A percentile compares a stretch with the other conserved stretches of the same genome.
Conservation (phyloP, 2,888 invertebrate genomes). For the Lamellibrachia satsuma region DNA sequence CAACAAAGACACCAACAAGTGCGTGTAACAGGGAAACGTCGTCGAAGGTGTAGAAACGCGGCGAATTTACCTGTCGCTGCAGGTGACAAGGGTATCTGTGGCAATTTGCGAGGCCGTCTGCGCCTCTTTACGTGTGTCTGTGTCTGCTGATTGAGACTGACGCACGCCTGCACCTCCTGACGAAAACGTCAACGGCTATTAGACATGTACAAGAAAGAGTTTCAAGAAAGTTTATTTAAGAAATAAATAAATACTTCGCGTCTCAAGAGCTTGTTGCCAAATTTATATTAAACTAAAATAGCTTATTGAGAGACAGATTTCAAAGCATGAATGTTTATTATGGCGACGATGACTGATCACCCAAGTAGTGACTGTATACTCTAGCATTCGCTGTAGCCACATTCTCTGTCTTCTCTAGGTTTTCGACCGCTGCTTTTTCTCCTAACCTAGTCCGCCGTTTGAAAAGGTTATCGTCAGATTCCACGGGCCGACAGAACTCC, state of each 20-base stretch:
- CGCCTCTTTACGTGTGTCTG: background rate
- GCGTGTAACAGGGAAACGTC: too few species aligned
- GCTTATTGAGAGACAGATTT: too few species aligned
- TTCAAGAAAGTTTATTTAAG: too few species aligned
- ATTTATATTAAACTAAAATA: too few species aligned
- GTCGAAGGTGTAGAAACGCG: background rate
- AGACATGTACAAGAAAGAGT: background rate
- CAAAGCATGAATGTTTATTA: too few species aligned
- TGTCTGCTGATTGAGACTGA: background rate
- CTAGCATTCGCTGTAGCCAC: background rate
- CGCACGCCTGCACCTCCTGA: background rate
- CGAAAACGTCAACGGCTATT: background rate
- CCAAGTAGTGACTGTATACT: background rate
- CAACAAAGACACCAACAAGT: background rate
- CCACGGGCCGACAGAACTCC: background rate
- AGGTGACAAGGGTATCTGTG: background rate
- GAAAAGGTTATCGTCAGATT: background rate
- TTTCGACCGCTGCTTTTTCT: background rate
- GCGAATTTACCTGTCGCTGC: background rate
- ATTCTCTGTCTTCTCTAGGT: background rate
- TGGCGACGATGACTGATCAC: background rate
- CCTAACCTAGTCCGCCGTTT: background rate
- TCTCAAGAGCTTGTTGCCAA: too few species aligned
- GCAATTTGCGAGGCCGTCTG: background rate
- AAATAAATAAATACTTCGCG: too few species aligned